Evolutionary conservation across 2,797 vertebrate species (phyloP).

Genomic region (Cyprinella venusta): DNA sequence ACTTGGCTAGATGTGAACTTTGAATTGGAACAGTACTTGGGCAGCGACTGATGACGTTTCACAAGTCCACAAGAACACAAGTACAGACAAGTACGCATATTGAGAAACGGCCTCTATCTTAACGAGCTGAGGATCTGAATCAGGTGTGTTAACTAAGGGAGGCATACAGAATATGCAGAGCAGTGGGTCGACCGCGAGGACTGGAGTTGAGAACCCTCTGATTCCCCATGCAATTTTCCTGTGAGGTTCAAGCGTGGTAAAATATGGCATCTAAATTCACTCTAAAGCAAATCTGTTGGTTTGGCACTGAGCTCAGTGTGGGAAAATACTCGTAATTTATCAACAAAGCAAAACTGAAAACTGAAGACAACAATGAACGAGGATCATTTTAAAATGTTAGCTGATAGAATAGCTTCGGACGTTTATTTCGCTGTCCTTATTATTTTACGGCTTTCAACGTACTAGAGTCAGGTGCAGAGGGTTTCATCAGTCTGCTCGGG

Average conservation of each 20-base stretch:
- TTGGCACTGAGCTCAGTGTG: background rate
- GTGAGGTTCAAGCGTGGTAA: background rate
- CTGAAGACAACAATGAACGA: background rate
- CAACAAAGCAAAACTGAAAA: background rate
- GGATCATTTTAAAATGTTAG: too few species aligned
- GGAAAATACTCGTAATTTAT: background rate
- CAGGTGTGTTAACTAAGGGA: too few species aligned
- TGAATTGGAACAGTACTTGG: too few species aligned
- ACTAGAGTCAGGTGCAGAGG: background rate
- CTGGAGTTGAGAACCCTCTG: too few species aligned
- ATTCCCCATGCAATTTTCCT: background rate
- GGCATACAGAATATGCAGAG: too few species aligned
- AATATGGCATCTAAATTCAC: background rate
- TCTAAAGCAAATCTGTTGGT: background rate
- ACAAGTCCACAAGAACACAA: too few species aligned
- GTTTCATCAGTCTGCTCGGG: background rate
- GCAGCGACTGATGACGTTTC: too few species aligned
- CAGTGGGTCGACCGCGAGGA: too few species aligned
- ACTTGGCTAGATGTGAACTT: too few species aligned
- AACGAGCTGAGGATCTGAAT: too few species aligned
- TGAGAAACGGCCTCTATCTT: too few species aligned
- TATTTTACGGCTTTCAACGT: background rate
- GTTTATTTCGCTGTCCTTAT: background rate
- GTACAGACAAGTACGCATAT: too few species aligned
- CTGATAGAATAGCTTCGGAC: background rate